A percentile compares a stretch with the other conserved stretches of the same genome.
Conservation (phyloP, 2,113 vertebrate genomes). For the Dolichallabes microphthalmus region DNA sequence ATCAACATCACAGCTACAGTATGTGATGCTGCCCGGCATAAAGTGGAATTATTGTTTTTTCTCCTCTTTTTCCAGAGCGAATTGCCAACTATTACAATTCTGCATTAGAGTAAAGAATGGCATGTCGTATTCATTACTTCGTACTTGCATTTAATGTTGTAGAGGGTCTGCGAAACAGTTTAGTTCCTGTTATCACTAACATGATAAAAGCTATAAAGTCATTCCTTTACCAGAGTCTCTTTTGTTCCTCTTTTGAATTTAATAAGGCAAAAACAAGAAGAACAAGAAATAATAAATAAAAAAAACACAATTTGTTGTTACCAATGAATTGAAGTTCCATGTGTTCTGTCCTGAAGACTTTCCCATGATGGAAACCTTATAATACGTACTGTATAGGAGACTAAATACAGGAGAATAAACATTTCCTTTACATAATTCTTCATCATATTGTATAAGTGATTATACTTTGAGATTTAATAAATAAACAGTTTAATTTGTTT, state of each 20-base stretch:
- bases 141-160: neutral
- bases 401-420: neutral
- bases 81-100: neutral
- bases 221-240: neutral
- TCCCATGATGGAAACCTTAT: neutral
- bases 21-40: neutral
- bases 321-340: neutral
- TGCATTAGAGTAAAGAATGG: neutral
- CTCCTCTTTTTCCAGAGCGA: neutral
- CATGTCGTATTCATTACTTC: neutral
- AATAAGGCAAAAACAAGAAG: neutral
- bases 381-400: too few relatives aligned
- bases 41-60: neutral
- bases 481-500: neutral
- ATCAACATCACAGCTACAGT: neutral
- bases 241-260: neutral
- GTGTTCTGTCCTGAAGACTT: constrained; percentile 2
- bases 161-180: neutral
- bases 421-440: neutral
- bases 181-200: neutral
- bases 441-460: neutral
- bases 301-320: neutral
- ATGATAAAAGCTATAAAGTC: neutral
- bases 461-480: neutral
- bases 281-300: neutral